Evolutionary conservation across 2,888 invertebrate species (phyloP).

Genomic region (Sylvicola cinctus): DNA sequence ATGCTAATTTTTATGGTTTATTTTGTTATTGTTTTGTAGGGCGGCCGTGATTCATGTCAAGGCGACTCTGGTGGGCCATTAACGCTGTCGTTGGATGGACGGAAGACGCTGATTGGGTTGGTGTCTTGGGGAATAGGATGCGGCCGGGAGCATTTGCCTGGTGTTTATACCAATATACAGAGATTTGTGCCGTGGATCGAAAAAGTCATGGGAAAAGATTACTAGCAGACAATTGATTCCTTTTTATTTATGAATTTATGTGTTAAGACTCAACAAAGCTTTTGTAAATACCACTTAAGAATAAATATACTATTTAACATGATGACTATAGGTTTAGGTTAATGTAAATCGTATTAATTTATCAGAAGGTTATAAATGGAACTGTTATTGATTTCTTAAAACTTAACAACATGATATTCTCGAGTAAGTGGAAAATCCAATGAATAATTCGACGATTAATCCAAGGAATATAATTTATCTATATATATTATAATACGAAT

Average conservation of each 20-base stretch:
- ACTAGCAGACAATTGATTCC: constrained; percentile 14
- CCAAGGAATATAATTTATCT: too few relatives aligned
- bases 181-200: constrained; percentile 85
- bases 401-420: too few relatives aligned
- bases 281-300: not conserved
- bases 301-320: too few relatives aligned
- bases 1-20: not conserved
- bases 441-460: too few relatives aligned
- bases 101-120: constrained; percentile 68
- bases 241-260: constrained; percentile 4
- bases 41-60: constrained; percentile 52
- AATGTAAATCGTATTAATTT: too few relatives aligned
- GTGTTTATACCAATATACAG: constrained; percentile 82
- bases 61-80: constrained; percentile 73
- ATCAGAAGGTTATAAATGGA: too few relatives aligned
- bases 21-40: constrained; percentile 20
- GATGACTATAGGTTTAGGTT: too few relatives aligned
- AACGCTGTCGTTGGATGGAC: constrained; percentile 66
- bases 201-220: constrained; percentile 42
- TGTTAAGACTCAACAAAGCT: too few relatives aligned
- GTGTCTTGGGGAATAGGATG: constrained; percentile 85
- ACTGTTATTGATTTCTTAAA: too few relatives aligned
- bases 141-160: constrained; percentile 72
- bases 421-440: too few relatives aligned
- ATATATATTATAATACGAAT: too few relatives aligned